Evolutionary conservation across 1,140 invertebrate species (phyloP), one percentile per base, ranked within the genome.

Genomic region (Pogonomyrmex barbatus): DNA sequence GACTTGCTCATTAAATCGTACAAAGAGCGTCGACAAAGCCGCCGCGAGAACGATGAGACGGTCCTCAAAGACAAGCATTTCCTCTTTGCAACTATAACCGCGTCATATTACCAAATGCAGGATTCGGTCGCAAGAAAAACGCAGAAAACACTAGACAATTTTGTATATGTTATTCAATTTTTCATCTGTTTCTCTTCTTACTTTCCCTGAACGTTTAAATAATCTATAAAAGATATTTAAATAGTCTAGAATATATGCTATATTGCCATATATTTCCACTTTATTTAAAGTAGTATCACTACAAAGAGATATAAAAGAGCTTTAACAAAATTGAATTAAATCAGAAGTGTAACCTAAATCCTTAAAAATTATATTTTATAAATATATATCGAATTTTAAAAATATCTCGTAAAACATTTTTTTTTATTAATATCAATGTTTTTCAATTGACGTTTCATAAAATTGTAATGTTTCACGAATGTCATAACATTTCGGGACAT

Each of bases 71-170:
- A 83, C 79, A 10, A 83, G 54, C 68, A 8, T 14, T 83, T 50
- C 68, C 79, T 83, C 79, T 83, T 83, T 75, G 54, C 68, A 71
- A 75, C 79, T 70, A 73, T 83, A 83, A 83, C 42, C 79, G 67
- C 54, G 54, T 82, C 68, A 56, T 39, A 54, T 83, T 83, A 73
- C 68, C 54, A 50, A 83, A 73, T 60, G 42, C 42, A 62, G 42
- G 42, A 83, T 83, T 50, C 42, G 47, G 79, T 30, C n/a, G n/a
- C n/a, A n/a, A n/a, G n/a, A n/a, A n/a, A n/a, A 75, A 60, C 30
- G n/a, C 39, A 47, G 79, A 73, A 82, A 83, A 60, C 79, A 60
- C 5, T 39, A 17, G 30, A 60, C 50, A 60, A 75, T 39, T 47
- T 45, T 9, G 60, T 45, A 56, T 30, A 60, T 54, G n/a, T 63